These are phyloP conservation scores for Patagioenas fasciata DNA, from an alignment of 2,113 vertebrate species.

Conservation along the genomic window DNA sequence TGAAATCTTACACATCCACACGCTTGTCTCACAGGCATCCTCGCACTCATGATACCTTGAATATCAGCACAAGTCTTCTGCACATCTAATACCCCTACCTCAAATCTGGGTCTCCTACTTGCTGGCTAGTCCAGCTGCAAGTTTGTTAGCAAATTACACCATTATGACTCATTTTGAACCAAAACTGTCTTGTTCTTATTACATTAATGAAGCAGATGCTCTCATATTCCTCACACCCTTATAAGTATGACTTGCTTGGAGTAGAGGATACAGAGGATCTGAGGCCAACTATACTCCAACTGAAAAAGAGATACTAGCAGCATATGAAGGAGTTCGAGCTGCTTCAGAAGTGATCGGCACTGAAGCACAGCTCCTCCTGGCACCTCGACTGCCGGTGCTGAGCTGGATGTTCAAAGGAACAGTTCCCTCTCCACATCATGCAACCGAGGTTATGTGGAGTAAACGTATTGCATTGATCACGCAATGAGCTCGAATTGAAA, in stretches of 20 bases:
- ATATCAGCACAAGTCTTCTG: not conserved
- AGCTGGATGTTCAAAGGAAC: too few species aligned
- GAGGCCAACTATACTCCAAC: too few species aligned
- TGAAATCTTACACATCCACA: not conserved
- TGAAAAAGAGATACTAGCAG: too few species aligned
- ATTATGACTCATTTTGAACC: not conserved
- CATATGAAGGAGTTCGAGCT: too few species aligned
- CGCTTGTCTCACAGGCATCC: not conserved
- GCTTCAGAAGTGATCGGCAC: too few species aligned
- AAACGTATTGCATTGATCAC: too few species aligned
- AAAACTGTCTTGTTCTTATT: not conserved
- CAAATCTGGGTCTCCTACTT: not conserved
- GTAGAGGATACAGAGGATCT: too few species aligned
- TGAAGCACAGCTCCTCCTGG: too few species aligned
- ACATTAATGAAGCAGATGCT: not conserved
- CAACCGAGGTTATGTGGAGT: too few species aligned
- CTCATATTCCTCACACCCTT: not conserved
- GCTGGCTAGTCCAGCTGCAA: not conserved
- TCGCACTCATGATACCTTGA: rapidly evolving
- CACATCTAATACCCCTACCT: not conserved
- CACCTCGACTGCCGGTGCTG: too few species aligned
- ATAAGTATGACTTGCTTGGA: not conserved
- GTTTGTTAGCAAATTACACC: not conserved
- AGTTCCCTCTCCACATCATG: too few species aligned
- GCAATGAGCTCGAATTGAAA: too few species aligned